These are phyloP conservation scores for Mercenaria mercenaria DNA, from an alignment of 1,140 invertebrate species.

Conservation along the genomic window DNA sequence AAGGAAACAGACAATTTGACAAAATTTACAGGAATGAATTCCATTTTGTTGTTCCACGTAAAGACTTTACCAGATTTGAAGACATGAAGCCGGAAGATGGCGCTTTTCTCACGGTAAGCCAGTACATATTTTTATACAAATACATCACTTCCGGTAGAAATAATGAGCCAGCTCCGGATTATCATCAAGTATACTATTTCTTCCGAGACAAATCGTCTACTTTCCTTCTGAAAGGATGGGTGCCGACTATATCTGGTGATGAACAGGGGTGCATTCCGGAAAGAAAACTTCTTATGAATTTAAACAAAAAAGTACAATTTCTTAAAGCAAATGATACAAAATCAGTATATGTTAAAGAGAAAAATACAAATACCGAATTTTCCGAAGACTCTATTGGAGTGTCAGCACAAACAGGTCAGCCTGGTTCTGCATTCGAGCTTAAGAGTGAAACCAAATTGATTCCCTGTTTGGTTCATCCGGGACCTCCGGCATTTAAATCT, in stretches of 20 bases:
- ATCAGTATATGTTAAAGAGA: not conserved
- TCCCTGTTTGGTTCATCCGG: not conserved
- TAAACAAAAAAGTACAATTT: not conserved
- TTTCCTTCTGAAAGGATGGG: not conserved
- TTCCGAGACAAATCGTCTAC: not conserved
- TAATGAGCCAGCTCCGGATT: not conserved
- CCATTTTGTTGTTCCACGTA: not conserved
- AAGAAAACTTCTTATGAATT: not conserved
- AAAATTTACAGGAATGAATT: not conserved
- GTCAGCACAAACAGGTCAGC: not conserved
- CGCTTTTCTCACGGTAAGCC: not conserved
- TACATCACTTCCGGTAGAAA: not conserved
- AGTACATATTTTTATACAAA: not conserved
- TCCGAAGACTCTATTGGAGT: not conserved
- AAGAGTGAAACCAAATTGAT: not conserved
- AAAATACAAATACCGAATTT: not conserved
- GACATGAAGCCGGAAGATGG: not conserved
- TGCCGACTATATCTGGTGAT: not conserved
- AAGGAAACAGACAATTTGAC: not conserved
- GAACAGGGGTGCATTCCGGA: not conserved
- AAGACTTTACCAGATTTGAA: not conserved
- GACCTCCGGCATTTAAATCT: not conserved
- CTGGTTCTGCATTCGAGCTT: not conserved
- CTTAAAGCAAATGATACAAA: not conserved
- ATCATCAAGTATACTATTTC: not conserved